A percentile compares a stretch with the other conserved stretches of the same genome.
These are phyloP conservation scores for Rhyacichthys aspro DNA, from an alignment of 2,797 vertebrate genomes.

Conservation along the genomic window DNA sequence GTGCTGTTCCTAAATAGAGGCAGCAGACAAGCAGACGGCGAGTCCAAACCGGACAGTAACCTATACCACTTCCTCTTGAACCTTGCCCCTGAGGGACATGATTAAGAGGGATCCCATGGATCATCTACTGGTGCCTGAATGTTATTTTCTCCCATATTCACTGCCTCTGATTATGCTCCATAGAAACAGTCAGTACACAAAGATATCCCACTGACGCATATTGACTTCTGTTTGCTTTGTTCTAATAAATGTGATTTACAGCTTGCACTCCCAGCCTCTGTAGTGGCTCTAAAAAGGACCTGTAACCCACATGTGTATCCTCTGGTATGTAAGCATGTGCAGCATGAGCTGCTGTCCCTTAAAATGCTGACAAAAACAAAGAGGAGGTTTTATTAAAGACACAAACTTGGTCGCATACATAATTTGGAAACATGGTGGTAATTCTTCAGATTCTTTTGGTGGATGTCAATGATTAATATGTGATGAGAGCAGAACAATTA, in stretches of 20 bases:
- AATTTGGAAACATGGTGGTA: slow-evolving; percentile 19
- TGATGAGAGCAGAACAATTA: slow-evolving; percentile 12
- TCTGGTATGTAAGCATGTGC: slow-evolving; percentile 14
- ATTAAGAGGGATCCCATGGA: slow-evolving; percentile 42
- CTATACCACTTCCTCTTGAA: slow-evolving; percentile 69
- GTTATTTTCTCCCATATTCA: background rate
- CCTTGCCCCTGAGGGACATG: slow-evolving; percentile 39
- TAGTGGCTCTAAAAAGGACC: slow-evolving; percentile 25
- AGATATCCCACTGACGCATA: background rate
- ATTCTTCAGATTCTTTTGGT: slow-evolving; percentile 40
- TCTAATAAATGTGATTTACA: background rate
- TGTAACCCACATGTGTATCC: slow-evolving; percentile 19
- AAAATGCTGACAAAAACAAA: slow-evolving; percentile 2
- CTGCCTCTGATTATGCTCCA: background rate
- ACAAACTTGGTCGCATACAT: slow-evolving; percentile 13
- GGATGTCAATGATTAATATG: slow-evolving; percentile 7
- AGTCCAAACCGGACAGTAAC: slow-evolving; percentile 59
- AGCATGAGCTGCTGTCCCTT: slow-evolving; percentile 18
- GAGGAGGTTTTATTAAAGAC: slow-evolving; percentile 18
- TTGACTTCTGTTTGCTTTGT: background rate
- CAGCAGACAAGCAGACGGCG: slow-evolving; percentile 65
- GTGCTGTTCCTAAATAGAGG: slow-evolving; percentile 60
- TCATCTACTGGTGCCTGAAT: slow-evolving; percentile 7
- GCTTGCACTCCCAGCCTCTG: background rate
- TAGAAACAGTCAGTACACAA: background rate